Evolutionary conservation across 2,888 invertebrate species (phyloP).

Genomic region (Priocnemis perturbator): DNA sequence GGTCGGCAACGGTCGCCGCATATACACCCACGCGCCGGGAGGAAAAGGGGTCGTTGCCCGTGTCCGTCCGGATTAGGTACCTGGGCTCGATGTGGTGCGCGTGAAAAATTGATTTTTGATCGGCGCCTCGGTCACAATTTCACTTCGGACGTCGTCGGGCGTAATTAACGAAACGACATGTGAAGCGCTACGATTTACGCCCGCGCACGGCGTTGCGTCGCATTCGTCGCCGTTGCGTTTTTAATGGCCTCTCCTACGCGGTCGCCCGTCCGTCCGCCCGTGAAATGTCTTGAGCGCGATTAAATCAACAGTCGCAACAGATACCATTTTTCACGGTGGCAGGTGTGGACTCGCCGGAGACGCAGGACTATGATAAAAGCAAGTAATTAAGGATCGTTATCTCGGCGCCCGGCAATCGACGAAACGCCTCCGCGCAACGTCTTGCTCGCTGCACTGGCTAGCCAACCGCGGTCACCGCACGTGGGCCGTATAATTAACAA

Average conservation of each 20-base stretch:
- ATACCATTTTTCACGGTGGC: too few relatives aligned
- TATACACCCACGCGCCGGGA: conserved; percentile 12
- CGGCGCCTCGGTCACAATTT: neutral
- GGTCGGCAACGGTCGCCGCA: conserved; percentile 28
- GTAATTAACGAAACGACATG: too few relatives aligned
- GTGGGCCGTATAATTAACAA: conserved; percentile 16
- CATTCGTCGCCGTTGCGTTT: neutral
- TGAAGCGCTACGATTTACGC: too few relatives aligned
- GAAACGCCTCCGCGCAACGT: conserved; percentile 31
- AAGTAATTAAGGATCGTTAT: conserved; percentile 31
- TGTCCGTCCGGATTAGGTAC: conserved; percentile 25
- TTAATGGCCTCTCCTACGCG: too few relatives aligned
- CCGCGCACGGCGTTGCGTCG: neutral
- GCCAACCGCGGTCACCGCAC: conserved; percentile 10
- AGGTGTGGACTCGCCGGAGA: too few relatives aligned
- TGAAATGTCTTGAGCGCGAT: too few relatives aligned
- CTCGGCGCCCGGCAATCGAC: conserved; percentile 12
- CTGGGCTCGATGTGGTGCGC: conserved; percentile 16
- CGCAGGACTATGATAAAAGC: neutral
- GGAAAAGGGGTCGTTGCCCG: conserved; percentile 32
- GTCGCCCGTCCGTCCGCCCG: too few relatives aligned
- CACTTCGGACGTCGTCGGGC: too few relatives aligned
- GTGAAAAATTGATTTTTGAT: conserved; percentile 19
- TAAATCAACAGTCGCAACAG: neutral
- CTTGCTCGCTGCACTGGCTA: too few relatives aligned